A percentile compares a stretch with the other conserved stretches of the same genome.
Conservation (phyloP, 2,113 vertebrate genomes). For the Corynorhinus townsendii region DNA sequence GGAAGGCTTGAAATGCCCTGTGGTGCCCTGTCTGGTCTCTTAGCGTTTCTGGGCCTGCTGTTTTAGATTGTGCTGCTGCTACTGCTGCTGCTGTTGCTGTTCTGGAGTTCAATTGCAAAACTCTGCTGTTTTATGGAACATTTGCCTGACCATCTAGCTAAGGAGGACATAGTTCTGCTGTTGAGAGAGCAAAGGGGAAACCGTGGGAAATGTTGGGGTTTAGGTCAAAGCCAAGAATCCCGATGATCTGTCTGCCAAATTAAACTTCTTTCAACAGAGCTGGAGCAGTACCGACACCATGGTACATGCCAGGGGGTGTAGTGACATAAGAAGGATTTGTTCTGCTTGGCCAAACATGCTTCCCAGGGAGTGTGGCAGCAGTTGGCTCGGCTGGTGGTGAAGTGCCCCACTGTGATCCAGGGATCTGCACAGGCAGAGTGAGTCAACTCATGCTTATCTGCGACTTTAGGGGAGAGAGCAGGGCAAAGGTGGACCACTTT, state of each 20-base stretch:
- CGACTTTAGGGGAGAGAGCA: not conserved
- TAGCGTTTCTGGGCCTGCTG: not conserved
- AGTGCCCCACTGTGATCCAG: not conserved
- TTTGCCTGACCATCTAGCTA: not conserved
- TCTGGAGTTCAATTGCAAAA: not conserved
- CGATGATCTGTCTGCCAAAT: not conserved
- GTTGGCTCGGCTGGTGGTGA: fast-evolving
- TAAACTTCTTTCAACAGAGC: not conserved
- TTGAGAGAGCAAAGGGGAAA: not conserved
- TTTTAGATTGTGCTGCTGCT: not conserved
- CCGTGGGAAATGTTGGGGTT: not conserved
- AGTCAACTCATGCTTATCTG: not conserved
- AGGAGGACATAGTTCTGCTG: not conserved
- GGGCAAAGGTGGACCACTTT: not conserved
- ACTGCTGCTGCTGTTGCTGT: not conserved
- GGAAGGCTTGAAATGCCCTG: not conserved
- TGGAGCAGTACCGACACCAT: too few species aligned
- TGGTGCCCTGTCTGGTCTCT: fast-evolving
- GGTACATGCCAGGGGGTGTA: too few species aligned
- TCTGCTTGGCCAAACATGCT: not conserved
- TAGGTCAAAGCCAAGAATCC: not conserved
- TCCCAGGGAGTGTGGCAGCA: not conserved
- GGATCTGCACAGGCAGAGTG: not conserved
- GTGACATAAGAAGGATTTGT: not conserved
- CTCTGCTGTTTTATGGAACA: fast-evolving